Evolutionary conservation across 2,797 vertebrate species (phyloP).

Genomic region (Molossus alvarezi): DNA sequence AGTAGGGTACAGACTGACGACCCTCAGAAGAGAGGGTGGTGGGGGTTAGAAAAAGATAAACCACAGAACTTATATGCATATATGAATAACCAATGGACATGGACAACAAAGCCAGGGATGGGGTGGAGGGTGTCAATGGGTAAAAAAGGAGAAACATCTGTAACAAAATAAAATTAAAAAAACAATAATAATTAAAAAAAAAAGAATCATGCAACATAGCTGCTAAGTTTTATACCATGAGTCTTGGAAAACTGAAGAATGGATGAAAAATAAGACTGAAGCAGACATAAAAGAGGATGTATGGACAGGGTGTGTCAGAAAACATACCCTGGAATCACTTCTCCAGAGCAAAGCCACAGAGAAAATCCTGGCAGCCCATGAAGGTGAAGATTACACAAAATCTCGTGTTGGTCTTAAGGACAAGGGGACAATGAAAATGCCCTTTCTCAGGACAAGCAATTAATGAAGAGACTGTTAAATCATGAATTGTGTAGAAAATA

Average conservation of each 20-base stretch:
- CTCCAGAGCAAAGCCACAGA: conserved; percentile 89
- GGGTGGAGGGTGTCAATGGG: too few relatives aligned
- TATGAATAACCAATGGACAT: too few relatives aligned
- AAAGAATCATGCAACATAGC: not conserved
- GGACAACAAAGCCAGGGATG: too few relatives aligned
- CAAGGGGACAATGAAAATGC: conserved; percentile 92
- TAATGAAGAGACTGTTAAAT: conserved; percentile 93
- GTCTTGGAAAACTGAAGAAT: conserved; percentile 94
- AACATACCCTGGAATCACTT: conserved; percentile 92
- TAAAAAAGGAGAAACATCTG: too few relatives aligned
- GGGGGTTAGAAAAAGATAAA: too few relatives aligned
- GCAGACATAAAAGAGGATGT: conserved; percentile 96
- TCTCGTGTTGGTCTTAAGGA: conserved; percentile 94
- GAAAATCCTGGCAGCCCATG: conserved; percentile 70
- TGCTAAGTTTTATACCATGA: not conserved
- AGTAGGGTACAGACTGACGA: too few relatives aligned
- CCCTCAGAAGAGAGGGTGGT: too few relatives aligned
- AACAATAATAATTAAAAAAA: too few relatives aligned
- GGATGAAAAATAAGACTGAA: conserved; percentile 94
- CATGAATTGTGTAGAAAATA: conserved; percentile 22
- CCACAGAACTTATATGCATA: too few relatives aligned
- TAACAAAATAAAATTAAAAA: too few relatives aligned
- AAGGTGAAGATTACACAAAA: conserved; percentile 93
- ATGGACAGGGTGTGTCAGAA: conserved; percentile 96
- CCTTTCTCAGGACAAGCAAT: conserved; percentile 94